Conservation (phyloP, 1,140 invertebrate genomes). For the Magallana ariakensis region DNA sequence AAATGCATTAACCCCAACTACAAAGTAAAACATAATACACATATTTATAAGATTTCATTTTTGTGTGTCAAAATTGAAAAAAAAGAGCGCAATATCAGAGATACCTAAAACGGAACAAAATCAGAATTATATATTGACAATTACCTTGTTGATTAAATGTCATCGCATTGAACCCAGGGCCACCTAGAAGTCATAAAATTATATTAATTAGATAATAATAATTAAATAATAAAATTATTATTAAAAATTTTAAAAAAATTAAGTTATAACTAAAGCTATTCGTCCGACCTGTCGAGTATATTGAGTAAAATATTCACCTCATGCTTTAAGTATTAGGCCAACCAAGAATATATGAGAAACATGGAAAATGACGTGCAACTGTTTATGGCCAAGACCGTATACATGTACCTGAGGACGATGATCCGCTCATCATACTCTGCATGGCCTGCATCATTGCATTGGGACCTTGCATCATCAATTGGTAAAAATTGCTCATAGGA, state of each 20-base stretch:
- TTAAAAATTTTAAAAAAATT: not conserved
- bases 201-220: not conserved
- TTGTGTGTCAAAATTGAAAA: too few relatives aligned
- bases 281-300: too few relatives aligned
- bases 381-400: not conserved
- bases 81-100: too few relatives aligned
- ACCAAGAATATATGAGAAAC: not conserved
- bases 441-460: not conserved
- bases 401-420: not conserved
- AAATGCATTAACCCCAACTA: not conserved
- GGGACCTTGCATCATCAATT: not conserved
- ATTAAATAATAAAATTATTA: not conserved
- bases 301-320: too few relatives aligned
- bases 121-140: not conserved
- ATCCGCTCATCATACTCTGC: not conserved
- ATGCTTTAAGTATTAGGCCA: not conserved
- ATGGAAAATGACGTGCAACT: not conserved
- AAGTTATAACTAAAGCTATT: not conserved
- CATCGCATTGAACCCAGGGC: not conserved
- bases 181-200: not conserved
- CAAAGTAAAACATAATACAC: too few relatives aligned
- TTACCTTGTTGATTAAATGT: constrained; percentile 10
- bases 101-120: not conserved
- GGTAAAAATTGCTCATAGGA: not conserved
- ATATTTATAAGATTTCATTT: too few relatives aligned